Base-by-base conservation (phyloP, 2,888 invertebrate genomes). In the Hecatera dysodea region DNA sequence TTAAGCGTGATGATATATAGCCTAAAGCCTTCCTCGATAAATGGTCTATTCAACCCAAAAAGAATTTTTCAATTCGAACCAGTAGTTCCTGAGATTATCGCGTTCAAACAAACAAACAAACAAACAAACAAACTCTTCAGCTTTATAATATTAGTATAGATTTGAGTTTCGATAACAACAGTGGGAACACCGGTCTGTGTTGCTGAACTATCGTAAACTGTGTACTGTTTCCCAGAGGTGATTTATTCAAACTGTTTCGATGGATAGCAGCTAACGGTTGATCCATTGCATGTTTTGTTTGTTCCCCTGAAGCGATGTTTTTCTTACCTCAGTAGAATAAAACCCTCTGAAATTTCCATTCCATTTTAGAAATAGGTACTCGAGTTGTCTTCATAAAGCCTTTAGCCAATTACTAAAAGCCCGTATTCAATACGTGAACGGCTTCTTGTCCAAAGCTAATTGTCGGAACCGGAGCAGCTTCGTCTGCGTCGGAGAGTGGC, bases 231-330 rank as follows among this genome's bases (percentile, higher is more conserved):
- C 61, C 48, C 64, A 48, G 48, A 73, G 53, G 67, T 75, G 75
- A 77, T 77, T 75, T 80, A 80, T 80, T 57, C 52, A 42, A 67
- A n/a, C 46, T 33, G 27, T 27, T 12, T 48, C 46, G 46, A 80
- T 74, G 52, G 33, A 67, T 67, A 55, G 42, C 27, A 48, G 29
- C 12, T 39, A 48, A 74, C 50, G 9, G 29, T 27, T 56, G 64
- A 80, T 65, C 46, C 24, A 67, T 56, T 80, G 56, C 19, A 65
- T 44, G 59, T 48, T 79, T 76, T 75, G 64, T 77, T 77, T 67
- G 60, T 53, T 74, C 29, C 19, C 1, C 36, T 48, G 15, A 24
- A 39, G 9, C 0, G 15, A 2, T 44, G 6, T 24, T 53, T 15
- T 9, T 1, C n/a, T 36, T 27, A n/a, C 22, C 27, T 5, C 15